Base-by-base conservation (phyloP, 2,113 vertebrate species). In the Cricetomys ansorgei region DNA sequence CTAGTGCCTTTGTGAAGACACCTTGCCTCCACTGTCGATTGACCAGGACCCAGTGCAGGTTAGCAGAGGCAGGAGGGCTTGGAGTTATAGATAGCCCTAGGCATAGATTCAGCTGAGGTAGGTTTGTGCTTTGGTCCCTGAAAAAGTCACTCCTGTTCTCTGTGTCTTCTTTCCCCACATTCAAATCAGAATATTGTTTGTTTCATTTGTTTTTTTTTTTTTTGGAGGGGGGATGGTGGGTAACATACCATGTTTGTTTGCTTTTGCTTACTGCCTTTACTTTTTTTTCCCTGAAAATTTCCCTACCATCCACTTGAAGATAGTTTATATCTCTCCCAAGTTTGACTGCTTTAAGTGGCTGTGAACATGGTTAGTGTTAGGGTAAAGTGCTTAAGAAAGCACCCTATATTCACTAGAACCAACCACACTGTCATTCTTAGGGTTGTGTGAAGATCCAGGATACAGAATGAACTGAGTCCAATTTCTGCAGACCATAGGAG, bases 351-450 rank as follows among this genome's bases (percentile, higher is more conserved):
- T 88, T 67, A 43, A n/a, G 70, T 55, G 17, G 2, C 23, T 87
- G 34, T 43, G 0, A 0, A 2, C 13, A 45, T 0, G 0, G 19
- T 3, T 4, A 1, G 16, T n/a, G 31, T 69, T 21, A 10, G 64
- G 1, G 9, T 9, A 2, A 31, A 9, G 69, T 0, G 4, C 80
- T 23, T 13, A 10, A 48, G 43, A 67, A 27, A 48, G 40, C 29
- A 16, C 7, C 13, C n/a, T 55, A 0, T 5, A 0, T 19, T 43
- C 0, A 37, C 0, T 8, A 5, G 65, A 15, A 17, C 29, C 13
- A 5, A 3, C n/a, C 2, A 7, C 12, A 3, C 0, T 45, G 37
- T 2, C 0, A 48, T 53, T 40, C 62, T 67, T 1, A 8, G 67
- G 65, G 3, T 13, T 29, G 7, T 7, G 4, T 57, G 48, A 10